Percentiles rank a stretch among this genome's conserved stretches.
Evolutionary conservation across 1,140 invertebrate species (phyloP).

Genomic region (Chironomus tepperi): DNA sequence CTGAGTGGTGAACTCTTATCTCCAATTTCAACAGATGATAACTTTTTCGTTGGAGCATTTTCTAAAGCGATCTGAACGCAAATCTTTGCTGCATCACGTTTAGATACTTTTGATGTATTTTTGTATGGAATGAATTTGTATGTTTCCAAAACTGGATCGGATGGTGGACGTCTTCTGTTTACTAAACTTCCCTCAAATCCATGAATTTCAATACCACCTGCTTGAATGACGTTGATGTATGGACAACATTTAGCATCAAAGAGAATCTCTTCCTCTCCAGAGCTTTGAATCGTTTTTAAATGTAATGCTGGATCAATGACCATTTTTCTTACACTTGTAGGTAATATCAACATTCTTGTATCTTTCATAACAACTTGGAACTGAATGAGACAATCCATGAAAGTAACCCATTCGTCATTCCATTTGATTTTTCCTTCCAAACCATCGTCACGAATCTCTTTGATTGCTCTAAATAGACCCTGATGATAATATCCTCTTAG

Average conservation of each 20-base stretch:
- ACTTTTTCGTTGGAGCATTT: constrained; percentile 55
- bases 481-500: constrained; percentile 85
- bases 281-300: constrained; percentile 40
- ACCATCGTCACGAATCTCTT: constrained; percentile 38
- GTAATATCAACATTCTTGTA: constrained; percentile 66
- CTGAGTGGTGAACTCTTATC: constrained; percentile 40
- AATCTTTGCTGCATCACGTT: constrained; percentile 31
- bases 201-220: constrained; percentile 77
- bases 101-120: constrained; percentile 38
- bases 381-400: constrained; percentile 89
- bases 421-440: constrained; percentile 50
- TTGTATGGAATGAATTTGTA: constrained; percentile 68
- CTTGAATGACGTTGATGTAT: constrained; percentile 42
- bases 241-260: constrained; percentile 33
- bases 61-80: constrained; percentile 67
- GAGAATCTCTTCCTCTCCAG: constrained; percentile 36
- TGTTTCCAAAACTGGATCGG: constrained; percentile 59
- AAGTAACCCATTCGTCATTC: constrained; percentile 80
- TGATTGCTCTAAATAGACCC: constrained; percentile 34
- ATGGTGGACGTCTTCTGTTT: constrained; percentile 51
- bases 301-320: constrained; percentile 67
- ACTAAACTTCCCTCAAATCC: constrained; percentile 75
- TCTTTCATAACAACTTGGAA: constrained; percentile 70
- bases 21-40: constrained; percentile 56
- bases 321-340: constrained; percentile 72